phyloP scores from a whole-genome alignment of 2,113 vertebrate genomes.

The Psilopsiagon aurifrons region DNA sequence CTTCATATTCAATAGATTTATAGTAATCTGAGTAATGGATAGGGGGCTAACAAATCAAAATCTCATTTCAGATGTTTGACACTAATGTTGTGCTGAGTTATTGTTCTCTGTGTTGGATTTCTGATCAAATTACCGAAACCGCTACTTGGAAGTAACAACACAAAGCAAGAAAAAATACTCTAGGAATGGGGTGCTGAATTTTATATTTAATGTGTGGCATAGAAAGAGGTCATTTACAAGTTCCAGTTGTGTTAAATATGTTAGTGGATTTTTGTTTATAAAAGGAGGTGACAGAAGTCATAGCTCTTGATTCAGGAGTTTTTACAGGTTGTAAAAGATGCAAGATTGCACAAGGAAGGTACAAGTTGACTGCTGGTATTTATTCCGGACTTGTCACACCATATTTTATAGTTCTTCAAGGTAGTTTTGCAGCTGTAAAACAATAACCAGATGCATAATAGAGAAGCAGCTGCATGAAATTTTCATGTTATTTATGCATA shows the following conservation, averaged over 20 bases:
- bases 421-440: conserved; percentile 52
- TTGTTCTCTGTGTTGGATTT: conserved; percentile 80
- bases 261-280: not conserved
- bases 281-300: not conserved
- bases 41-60: conserved; percentile 88
- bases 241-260: conserved; percentile 25
- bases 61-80: conserved; percentile 86
- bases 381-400: conserved; percentile 19
- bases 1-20: conserved; percentile 79
- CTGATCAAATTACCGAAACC: conserved; percentile 76
- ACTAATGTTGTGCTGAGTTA: conserved; percentile 82
- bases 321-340: not conserved
- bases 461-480: conserved; percentile 60
- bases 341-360: not conserved
- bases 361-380: conserved; percentile 41
- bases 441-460: conserved; percentile 67
- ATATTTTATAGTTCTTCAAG: conserved; percentile 51
- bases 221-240: not conserved
- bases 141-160: conserved; percentile 60
- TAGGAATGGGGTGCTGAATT: conserved; percentile 13
- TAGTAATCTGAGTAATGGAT: conserved; percentile 79
- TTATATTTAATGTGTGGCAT: not conserved
- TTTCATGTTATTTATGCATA: conserved; percentile 60
- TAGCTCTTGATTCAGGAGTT: not conserved
- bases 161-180: conserved; percentile 11